phyloP scores from a whole-genome alignment of 2,797 vertebrate genomes.

The Sebastes vulpes region DNA sequence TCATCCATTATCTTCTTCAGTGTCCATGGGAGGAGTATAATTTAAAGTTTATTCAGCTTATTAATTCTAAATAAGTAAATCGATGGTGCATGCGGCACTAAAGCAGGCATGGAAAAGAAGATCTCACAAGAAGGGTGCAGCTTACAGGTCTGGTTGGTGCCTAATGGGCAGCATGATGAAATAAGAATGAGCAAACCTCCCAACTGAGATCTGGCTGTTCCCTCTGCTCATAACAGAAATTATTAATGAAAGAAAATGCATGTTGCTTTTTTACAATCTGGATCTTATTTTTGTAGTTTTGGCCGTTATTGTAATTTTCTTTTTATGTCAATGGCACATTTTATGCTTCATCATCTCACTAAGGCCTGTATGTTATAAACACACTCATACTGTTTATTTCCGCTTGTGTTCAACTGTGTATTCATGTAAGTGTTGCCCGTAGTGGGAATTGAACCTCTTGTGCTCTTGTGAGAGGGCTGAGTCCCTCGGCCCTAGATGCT shows the following conservation, averaged over 20 bases:
- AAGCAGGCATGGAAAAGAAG: neutral
- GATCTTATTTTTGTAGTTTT: neutral
- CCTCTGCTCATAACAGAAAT: neutral
- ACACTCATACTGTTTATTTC: neutral
- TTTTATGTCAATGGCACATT: neutral
- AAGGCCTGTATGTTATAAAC: neutral
- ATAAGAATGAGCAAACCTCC: constrained; percentile 22
- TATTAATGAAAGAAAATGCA: neutral
- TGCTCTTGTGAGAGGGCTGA: constrained; percentile 9
- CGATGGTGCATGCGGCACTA: neutral
- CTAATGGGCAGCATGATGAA: constrained; percentile 23
- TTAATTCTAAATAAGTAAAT: neutral
- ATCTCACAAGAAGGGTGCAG: neutral
- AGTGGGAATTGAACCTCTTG: constrained; percentile 42
- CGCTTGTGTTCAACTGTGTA: neutral
- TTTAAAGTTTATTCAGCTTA: neutral
- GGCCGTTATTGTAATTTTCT: neutral
- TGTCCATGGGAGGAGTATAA: neutral
- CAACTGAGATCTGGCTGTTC: neutral
- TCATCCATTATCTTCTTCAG: neutral
- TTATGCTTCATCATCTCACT: neutral
- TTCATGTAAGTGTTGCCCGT: constrained; percentile 21
- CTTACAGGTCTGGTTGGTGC: neutral
- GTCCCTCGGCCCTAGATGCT: neutral
- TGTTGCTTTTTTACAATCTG: neutral